Base-by-base conservation (phyloP, 2,888 invertebrate species). In the Cataglyphis albicans region DNA sequence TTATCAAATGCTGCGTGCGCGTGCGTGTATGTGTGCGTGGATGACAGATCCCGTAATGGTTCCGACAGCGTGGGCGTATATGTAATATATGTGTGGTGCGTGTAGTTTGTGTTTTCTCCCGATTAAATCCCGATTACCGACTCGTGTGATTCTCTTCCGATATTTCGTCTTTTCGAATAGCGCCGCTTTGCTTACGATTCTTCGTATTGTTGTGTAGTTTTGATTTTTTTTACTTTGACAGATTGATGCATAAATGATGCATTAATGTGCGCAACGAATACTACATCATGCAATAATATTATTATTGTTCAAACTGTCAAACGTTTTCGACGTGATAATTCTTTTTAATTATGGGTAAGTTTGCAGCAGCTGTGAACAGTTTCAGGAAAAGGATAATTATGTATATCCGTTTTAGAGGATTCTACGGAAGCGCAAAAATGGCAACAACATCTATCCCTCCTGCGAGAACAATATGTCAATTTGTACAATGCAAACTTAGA, bases 391-490 rank as follows among this genome's bases (percentile, higher is more conserved):
- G 32, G 3, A 1, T 0, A 10, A 52, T 48, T 21, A 4, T 10
- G 18, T 29, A 63, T 4, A 29, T 44, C 15, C 12, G 12, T 88
- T 89, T 78, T 57, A 94, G 94, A 93, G 59, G 94, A 94, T 73
- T 89, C 92, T 32, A 88, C 90, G 10, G 93, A 94, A 68, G 93
- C 93, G 12, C 94, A 94, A 84, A 94, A 94, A 74, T 94, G 94
- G 90, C 98, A 98, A 94, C 98, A 98, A 94, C 98, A 99, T 94
- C 95, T 99, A 87, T 95, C 97, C 81, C 96, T 99, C 83, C 95
- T 99, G 85, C 97, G 98, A 92, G 98, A 98, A 90, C 98, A 99
- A 95, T 99, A 99, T 95, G 97, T 98, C 9, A 98, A 98, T 95
- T 95, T 99, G 44, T 98, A 98, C 94, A 96, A 96, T 68, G 96